Evolutionary conservation across 2,113 vertebrate species (phyloP).

Genomic region (Herpetotheres cachinnans): DNA sequence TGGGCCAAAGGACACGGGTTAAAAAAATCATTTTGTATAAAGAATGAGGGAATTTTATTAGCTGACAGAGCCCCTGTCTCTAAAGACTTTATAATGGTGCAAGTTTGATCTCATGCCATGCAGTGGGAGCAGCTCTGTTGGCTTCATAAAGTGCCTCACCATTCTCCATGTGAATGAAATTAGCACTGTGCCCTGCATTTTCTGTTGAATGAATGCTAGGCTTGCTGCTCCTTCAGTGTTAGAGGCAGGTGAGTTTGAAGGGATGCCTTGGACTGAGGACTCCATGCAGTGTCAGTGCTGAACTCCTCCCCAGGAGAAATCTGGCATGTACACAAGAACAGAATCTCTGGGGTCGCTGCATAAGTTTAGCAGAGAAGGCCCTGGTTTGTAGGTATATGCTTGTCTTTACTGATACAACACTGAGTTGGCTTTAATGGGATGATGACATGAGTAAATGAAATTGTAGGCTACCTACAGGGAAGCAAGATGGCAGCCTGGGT

Average conservation of each 20-base stretch:
- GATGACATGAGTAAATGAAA: background rate
- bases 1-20: slow-evolving; percentile 51
- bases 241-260: background rate
- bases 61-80: background rate
- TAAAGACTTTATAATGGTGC: slow-evolving; percentile 5
- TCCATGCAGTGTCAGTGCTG: accelerated
- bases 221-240: background rate
- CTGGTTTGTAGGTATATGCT: background rate
- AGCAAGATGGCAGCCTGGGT: background rate
- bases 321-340: accelerated
- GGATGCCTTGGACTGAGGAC: background rate
- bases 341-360: accelerated
- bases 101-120: background rate
- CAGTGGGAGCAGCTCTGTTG: background rate
- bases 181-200: background rate
- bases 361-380: background rate
- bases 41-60: slow-evolving; percentile 44
- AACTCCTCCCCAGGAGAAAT: background rate
- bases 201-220: background rate
- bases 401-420: background rate
- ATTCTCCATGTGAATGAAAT: background rate
- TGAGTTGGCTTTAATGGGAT: background rate
- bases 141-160: background rate
- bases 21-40: slow-evolving; percentile 41
- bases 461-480: background rate